phyloP scores from a whole-genome alignment of 2,888 invertebrate species.

The Rhingia campestris region DNA sequence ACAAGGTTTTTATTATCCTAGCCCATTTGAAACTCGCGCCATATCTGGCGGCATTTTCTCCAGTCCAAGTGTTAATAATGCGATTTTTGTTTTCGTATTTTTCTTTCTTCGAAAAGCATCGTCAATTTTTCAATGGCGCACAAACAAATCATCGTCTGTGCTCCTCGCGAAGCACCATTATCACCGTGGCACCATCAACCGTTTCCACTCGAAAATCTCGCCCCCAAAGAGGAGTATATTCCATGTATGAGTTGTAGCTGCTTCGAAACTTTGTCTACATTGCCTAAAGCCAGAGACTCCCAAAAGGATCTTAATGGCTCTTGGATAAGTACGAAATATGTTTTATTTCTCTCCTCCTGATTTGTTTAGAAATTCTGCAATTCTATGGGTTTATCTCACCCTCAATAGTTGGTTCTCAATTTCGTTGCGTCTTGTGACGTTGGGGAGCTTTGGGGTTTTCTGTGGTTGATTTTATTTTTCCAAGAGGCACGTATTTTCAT shows the following conservation, averaged over 20 bases:
- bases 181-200: conserved; percentile 23
- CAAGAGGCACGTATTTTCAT: conserved; percentile 50
- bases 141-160: conserved; percentile 25
- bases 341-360: conserved; percentile 12
- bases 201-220: no score
- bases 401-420: background rate
- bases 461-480: no score
- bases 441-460: no score
- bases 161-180: conserved; percentile 50
- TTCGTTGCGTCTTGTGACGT: no score
- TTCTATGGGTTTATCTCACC: conserved; percentile 32
- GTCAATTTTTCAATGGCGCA: background rate
- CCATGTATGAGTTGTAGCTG: background rate
- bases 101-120: background rate
- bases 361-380: conserved; percentile 61
- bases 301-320: conserved; percentile 44
- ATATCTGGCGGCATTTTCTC: no score
- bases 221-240: no score
- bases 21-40: no score
- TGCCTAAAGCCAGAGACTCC: conserved; percentile 13
- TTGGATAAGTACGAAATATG: conserved; percentile 41
- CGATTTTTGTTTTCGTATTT: background rate
- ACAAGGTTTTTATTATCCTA: no score
- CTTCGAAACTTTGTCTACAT: conserved; percentile 16
- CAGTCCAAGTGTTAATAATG: no score